Conservation (phyloP, 2,797 vertebrate genomes). For the Chromobotia macracanthus region DNA sequence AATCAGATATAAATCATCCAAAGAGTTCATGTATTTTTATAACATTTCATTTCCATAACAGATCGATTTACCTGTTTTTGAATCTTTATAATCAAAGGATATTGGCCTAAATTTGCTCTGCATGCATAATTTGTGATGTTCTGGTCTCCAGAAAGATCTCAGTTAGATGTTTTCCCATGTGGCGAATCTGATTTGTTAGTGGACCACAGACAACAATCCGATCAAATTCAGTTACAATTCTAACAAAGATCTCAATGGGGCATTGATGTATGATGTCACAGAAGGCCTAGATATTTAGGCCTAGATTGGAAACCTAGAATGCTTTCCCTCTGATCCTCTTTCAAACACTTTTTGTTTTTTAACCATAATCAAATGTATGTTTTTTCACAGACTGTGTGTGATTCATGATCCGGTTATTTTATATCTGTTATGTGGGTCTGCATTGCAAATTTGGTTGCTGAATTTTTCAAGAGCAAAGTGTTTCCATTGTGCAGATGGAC, state of each 20-base stretch:
- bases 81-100: neutral
- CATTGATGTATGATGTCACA: no score
- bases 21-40: neutral
- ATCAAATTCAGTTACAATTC: neutral
- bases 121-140: neutral
- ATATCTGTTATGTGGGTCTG: slow-evolving; percentile 18
- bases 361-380: neutral
- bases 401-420: neutral
- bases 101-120: neutral
- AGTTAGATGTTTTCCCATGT: neutral
- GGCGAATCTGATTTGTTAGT: neutral
- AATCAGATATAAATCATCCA: no score
- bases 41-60: neutral
- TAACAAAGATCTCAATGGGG: no score
- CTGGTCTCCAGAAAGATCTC: neutral
- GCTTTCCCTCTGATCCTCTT: neutral
- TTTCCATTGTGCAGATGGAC: slow-evolving; percentile 28
- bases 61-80: neutral
- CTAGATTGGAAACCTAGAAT: neutral
- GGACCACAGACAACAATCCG: neutral
- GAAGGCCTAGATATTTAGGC: no score
- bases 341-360: neutral
- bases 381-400: slow-evolving; percentile 6
- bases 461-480: slow-evolving; percentile 9
- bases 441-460: slow-evolving; percentile 14